Evolutionary conservation across 53 echinoderm and acorn worm genomes (phyloP), one percentile per base, ranked within the genome.

Genomic region (Henricia sp.): DNA sequence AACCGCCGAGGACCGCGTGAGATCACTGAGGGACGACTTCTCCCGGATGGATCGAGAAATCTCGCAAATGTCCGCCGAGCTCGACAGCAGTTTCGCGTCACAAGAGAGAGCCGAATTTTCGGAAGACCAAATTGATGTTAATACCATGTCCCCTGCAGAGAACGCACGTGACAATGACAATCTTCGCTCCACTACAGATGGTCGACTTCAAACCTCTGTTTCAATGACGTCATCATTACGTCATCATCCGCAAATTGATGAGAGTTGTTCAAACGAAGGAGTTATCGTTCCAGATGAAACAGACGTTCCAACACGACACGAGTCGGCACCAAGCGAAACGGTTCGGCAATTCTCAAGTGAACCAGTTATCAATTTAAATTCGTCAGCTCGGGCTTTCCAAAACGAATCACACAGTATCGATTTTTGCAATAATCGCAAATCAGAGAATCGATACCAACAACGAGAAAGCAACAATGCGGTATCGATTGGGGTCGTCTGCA

Each of bases 41-140:
- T 52, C 82, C 1, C 37, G 67, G 2, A 80, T 88, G 26, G 88
- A 88, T 60, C 48, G 67, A 8, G 60, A 82, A 52, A 40, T 88
- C 12, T 59, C 57, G 20, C 35, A 55, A 30, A 65, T 78, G 86
- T 39, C 76, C 1, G 80, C 80, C 34, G 80, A 80, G 50, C 46
- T 80, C 14, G 63, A 25, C 11, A 28, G 43, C 77, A 58, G 29
- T 20, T 64, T 80, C 33, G 80, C 43, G 10, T 10, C 23, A 3
- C 20, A 14, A 6, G 67, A 3, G n/a, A 8, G 23, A 3, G 67
- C 6, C 19, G n/a, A n/a, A n/a, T n/a, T n/a, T n/a, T n/a, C n/a
- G n/a, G n/a, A n/a, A n/a, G n/a, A n/a, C n/a, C n/a, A n/a, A n/a
- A n/a, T n/a, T n/a, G n/a, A n/a, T n/a, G n/a, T n/a, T n/a, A n/a